Evolutionary conservation across 2,113 vertebrate genomes (phyloP), one percentile per base, ranked within the genome.

Genomic region (Aramus guarauna): DNA sequence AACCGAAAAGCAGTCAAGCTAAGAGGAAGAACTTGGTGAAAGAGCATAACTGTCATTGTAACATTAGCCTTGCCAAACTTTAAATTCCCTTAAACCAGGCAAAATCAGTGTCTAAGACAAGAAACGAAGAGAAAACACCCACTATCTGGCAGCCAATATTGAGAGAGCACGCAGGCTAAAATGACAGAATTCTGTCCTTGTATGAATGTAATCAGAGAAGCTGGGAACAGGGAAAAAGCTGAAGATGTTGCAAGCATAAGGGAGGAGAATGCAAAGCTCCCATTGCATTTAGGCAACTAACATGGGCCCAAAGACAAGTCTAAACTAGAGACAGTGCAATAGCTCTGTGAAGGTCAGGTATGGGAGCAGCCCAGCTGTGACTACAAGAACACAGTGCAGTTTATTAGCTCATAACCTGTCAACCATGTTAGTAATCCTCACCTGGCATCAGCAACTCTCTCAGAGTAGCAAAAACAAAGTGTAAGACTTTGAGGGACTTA

Each of bases 1-100:
- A 94, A 90, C 23, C 87, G 58, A 96, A 96, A 92, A 93, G 73
- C 53, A 85, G 74, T 59, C 84, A 91, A 78, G 60, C 56, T 78
- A 81, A 72, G 66, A 91, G 43, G 41, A 80, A 86, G 59, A 92
- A 95, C 30, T 43, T 85, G 50, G 56, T 87, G 73, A 92, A 84
- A 92, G 87, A 89, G 72, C 11, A 1, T 55, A 84, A 90, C 32
- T 85, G 34, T 15, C 69, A 88, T 79, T 85, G 12, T 15, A 91
- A n/a, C 29, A 52, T 36, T n/a, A 81, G 60, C 39, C 19, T 67
- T 91, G 73, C 39, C 73, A 90, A 77, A 79, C 12, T 39, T 41
- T n/a, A 10, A 83, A 90, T 41, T 59, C 47, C 68, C 68, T 83
- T 83, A 59, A 66, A 89, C 26, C n/a, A 75, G 24, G 45, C 32